Percentiles rank a stretch among this genome's conserved stretches.
phyloP scores from a whole-genome alignment of 2,113 vertebrate genomes.

The Pelecanoides urinatrix region DNA sequence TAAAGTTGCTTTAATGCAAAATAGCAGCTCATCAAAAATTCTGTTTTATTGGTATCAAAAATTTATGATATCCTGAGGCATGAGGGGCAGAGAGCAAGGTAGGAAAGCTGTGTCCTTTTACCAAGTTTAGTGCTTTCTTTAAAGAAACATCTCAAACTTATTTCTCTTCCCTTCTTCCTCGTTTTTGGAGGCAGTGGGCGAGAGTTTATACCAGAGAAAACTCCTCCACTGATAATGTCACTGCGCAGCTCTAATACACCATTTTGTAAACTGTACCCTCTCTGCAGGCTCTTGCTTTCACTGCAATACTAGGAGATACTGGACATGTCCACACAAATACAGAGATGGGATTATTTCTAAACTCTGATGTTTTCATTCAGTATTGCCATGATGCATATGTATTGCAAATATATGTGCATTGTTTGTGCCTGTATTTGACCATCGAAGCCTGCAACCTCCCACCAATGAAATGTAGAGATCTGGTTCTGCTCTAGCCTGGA shows the following conservation, averaged over 20 bases:
- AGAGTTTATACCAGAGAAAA: neutral
- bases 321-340: neutral
- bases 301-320: neutral
- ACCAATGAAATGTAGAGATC: neutral
- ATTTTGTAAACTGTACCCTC: neutral
- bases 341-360: neutral
- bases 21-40: slow-evolving; percentile 68
- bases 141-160: slow-evolving; percentile 52
- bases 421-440: neutral
- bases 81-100: slow-evolving; percentile 63
- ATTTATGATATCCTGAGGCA: slow-evolving; percentile 69
- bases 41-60: slow-evolving; percentile 73
- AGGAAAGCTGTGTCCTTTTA: slow-evolving; percentile 63
- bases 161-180: neutral
- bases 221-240: neutral
- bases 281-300: neutral
- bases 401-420: accelerated
- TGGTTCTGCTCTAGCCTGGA: neutral
- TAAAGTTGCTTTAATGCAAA: slow-evolving; percentile 75
- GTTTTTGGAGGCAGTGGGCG: neutral
- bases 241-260: neutral
- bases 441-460: neutral
- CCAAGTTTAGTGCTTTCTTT: slow-evolving; percentile 61
- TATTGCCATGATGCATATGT: neutral
- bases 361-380: neutral